Conservation (phyloP, 2,888 invertebrate species). For the Drosophila fulvimacula region DNA sequence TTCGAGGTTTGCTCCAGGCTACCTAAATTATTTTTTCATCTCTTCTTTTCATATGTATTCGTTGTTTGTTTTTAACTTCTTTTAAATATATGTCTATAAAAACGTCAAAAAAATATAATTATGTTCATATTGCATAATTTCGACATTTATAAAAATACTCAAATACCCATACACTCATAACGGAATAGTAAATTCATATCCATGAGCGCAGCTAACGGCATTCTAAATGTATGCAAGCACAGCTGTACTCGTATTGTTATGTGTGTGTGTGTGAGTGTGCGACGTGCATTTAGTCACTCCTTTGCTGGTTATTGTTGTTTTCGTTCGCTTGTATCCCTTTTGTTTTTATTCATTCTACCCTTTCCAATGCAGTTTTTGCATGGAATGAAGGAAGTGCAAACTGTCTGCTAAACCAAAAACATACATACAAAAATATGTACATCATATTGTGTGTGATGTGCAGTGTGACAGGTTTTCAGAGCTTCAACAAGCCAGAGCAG, state of each 20-base stretch:
- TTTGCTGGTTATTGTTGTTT: too few species aligned
- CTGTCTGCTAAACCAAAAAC: neutral
- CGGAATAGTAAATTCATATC: neutral
- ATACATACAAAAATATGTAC: too few species aligned
- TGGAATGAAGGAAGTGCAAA: neutral
- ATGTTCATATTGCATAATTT: neutral
- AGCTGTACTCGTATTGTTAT: too few species aligned
- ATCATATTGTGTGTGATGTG: too few species aligned
- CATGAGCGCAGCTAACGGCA: neutral
- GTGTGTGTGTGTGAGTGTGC: neutral
- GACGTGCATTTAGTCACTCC: neutral
- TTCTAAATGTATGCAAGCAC: too few species aligned
- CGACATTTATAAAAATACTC: neutral
- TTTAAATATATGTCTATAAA: neutral
- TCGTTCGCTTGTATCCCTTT: too few species aligned
- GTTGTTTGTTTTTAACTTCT: neutral
- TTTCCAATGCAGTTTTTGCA: neutral
- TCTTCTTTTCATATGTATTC: too few species aligned
- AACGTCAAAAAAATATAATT: neutral
- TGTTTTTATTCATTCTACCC: neutral
- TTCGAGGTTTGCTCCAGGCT: neutral
- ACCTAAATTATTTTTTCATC: neutral
- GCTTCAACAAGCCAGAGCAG: too few species aligned
- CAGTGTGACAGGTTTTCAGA: too few species aligned
- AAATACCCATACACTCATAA: neutral